phyloP scores from a whole-genome alignment of 2,888 invertebrate species.

The Chirona hameri region DNA sequence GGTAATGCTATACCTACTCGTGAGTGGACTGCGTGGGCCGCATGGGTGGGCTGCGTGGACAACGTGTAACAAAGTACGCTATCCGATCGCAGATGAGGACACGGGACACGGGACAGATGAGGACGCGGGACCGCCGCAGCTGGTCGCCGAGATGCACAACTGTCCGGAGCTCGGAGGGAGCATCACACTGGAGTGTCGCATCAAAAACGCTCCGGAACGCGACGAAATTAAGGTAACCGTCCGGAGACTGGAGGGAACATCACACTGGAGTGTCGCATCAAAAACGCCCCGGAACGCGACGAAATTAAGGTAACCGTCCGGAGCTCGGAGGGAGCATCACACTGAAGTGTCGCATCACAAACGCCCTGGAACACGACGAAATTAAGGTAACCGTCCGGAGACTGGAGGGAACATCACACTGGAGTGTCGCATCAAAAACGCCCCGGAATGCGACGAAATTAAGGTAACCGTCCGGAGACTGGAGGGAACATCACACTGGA shows the following conservation, averaged over 20 bases:
- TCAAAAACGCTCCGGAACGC: not conserved
- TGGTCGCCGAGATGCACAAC: not conserved
- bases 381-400: not conserved
- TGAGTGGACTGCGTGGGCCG: too few relatives aligned
- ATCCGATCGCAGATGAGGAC: not conserved
- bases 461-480: not conserved
- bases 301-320: not conserved
- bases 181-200: not conserved
- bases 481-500: not conserved
- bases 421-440: not conserved
- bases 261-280: not conserved
- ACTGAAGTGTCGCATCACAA: not conserved
- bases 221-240: not conserved
- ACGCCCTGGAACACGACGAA: not conserved
- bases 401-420: not conserved
- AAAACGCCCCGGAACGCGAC: not conserved
- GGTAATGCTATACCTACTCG: too few relatives aligned
- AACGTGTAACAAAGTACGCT: not conserved
- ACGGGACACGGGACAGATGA: not conserved
- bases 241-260: not conserved
- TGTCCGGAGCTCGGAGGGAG: not conserved
- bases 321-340: not conserved
- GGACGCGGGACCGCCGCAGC: not conserved
- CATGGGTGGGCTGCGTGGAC: too few relatives aligned
- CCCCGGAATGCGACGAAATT: not conserved